These are phyloP conservation scores for Gymnodraco acuticeps DNA, from an alignment of 2,797 vertebrate genomes.

Conservation along the genomic window DNA sequence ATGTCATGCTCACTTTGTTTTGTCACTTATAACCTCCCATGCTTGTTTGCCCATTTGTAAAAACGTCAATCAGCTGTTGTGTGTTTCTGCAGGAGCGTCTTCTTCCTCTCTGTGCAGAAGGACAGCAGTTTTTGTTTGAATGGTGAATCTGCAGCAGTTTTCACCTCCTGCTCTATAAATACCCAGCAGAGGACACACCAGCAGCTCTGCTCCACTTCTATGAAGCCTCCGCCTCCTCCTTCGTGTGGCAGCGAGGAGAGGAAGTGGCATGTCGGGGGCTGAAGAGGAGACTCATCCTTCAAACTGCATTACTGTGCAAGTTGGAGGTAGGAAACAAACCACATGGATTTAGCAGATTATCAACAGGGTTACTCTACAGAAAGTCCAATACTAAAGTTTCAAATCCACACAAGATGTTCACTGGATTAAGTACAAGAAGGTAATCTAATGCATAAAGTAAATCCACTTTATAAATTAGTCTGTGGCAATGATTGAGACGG, in stretches of 20 bases:
- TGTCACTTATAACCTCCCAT: background rate
- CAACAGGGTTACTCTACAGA: no score
- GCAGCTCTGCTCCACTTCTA: constrained; percentile 70
- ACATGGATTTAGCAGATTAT: no score
- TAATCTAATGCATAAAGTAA: background rate
- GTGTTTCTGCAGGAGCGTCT: constrained; percentile 10
- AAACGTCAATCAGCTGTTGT: constrained; percentile 9
- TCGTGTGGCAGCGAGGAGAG: constrained; percentile 31
- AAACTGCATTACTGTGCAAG: background rate
- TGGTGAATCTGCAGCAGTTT: constrained; percentile 64
- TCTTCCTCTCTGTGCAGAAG: constrained; percentile 19
- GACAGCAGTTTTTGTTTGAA: constrained; percentile 53
- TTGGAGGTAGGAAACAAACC: no score
- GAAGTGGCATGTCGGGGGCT: constrained; percentile 15
- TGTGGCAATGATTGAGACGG: background rate
- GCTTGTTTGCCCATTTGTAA: background rate
- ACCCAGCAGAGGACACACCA: constrained; percentile 66
- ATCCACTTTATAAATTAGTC: background rate
- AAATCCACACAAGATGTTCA: constrained; percentile 30
- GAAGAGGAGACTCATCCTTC: background rate
- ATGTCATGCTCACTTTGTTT: background rate
- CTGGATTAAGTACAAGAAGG: constrained; percentile 6
- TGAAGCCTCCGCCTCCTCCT: constrained; percentile 31
- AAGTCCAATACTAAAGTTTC: no score
- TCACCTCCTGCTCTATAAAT: constrained; percentile 72